phyloP scores from a whole-genome alignment of 2,888 invertebrate species.

The Mythimna vitellina region DNA sequence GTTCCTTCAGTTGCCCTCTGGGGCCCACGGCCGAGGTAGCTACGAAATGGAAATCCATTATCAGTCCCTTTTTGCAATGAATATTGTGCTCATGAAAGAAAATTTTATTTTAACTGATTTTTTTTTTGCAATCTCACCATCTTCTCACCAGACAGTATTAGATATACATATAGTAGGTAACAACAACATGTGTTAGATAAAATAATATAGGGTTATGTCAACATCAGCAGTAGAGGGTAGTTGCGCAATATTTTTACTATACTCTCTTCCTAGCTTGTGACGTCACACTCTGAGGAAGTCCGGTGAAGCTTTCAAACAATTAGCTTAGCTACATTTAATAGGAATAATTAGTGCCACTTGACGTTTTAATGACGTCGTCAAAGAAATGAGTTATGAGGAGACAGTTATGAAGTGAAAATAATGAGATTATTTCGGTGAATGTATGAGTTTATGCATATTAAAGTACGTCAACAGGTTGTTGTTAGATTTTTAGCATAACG shows the following conservation, averaged over 20 bases:
- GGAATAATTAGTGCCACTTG: slow-evolving; percentile 2
- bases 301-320: slow-evolving; percentile 21
- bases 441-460: too few relatives aligned
- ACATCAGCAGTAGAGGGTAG: slow-evolving; percentile 5
- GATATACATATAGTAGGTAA: background rate
- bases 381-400: background rate
- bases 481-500: too few relatives aligned
- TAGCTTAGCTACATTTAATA: slow-evolving; percentile 19
- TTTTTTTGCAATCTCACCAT: background rate
- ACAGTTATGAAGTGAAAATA: background rate
- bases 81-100: too few relatives aligned
- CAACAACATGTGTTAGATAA: background rate
- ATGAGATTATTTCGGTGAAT: too few relatives aligned
- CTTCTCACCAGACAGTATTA: background rate
- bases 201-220: slow-evolving; percentile 35
- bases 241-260: slow-evolving; percentile 40
- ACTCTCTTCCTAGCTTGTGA: slow-evolving; percentile 18
- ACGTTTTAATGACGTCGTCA: background rate
- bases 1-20: too few relatives aligned
- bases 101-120: too few relatives aligned
- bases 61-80: too few relatives aligned
- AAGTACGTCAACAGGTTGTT: too few relatives aligned
- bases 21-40: too few relatives aligned
- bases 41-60: too few relatives aligned
- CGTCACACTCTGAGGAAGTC: slow-evolving; percentile 49